A percentile compares a stretch with the other conserved stretches of the same genome.
Conservation (phyloP, 2,797 vertebrate species). For the Iguana delicatissima region DNA sequence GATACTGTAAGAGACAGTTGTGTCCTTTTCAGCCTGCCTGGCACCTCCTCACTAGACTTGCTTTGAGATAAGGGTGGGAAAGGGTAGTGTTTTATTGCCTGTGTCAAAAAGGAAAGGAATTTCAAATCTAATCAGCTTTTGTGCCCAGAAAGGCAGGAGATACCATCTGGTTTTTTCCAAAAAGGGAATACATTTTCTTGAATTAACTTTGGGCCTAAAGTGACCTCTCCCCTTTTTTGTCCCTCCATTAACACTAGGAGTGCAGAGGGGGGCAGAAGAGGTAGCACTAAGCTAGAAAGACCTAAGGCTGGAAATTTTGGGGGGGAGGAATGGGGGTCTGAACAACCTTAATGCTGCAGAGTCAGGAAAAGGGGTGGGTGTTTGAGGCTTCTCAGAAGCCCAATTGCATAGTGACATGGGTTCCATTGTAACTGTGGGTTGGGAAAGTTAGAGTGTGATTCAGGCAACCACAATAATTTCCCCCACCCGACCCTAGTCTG, state of each 20-base stretch:
- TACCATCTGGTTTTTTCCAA: neutral
- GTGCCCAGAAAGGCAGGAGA: neutral
- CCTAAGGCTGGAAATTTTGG: neutral
- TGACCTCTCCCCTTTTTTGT: neutral
- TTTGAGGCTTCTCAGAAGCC: neutral
- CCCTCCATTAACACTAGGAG: neutral
- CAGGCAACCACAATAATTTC: neutral
- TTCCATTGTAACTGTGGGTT: too few relatives aligned
- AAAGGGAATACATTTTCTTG: neutral
- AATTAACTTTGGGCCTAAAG: neutral
- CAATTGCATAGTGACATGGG: neutral
- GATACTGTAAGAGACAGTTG: neutral
- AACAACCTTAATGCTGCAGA: neutral
- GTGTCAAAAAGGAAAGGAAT: too few relatives aligned
- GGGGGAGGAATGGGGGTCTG: neutral
- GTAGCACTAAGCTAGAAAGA: neutral
- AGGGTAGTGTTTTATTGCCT: neutral
- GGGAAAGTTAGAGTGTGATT: neutral
- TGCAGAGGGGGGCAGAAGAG: neutral
- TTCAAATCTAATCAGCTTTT: neutral
- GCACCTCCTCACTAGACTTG: neutral
- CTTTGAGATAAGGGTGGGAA: neutral
- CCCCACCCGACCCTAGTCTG: neutral
- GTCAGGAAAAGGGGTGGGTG: neutral
- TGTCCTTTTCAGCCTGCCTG: neutral